Base-by-base conservation (phyloP, 2,113 vertebrate species). In the Periophthalmus modestus region DNA sequence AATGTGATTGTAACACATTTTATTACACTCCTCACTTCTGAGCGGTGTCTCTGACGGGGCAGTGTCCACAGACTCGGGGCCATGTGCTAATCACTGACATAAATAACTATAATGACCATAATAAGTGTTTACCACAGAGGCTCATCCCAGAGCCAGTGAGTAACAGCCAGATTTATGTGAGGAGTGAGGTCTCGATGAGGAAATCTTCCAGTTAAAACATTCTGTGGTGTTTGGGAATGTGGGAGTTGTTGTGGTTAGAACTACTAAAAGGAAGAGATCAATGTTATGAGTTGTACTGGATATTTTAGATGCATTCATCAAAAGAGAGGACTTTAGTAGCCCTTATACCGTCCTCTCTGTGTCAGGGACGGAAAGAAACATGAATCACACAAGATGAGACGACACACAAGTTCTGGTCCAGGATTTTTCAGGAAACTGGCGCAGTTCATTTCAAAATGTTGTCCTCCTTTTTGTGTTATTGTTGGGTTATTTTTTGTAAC, bases 71-170 rank as follows among this genome's bases (percentile, higher is more conserved):
- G 24, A 28, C 11, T 39, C 66, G n/a, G 43, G 61, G 75, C 80
- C 75, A 84, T 5, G 75, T 7, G 54, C 14, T 63, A 43, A 83
- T 76, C 85, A 21, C 85, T 83, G 23, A 72, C 78, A 78, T 83
- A 89, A 89, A 89, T 88, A 89, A 57, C 78, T 73, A 12, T 82
- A 85, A 87, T 80, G 63, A 82, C 63, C 59, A 74, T 90, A 88
- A 90, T 82, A 39, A 63, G 76, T 81, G 90, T 89, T 91, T 90
- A 74, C 67, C 75, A 82, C 39, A 68, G 75, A 13, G 59, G 63
- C 80, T 80, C 72, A 63, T 75, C 69, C 47, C 66, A 13, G 9
- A 46, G 12, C 48, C 18, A 23, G 63, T 54, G 73, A 77, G 82
- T 11, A 24, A 72, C 0, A 23, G 48, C 18, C 62, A 68, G 67